Conservation (phyloP, 2,113 vertebrate genomes). For the Dolichotis patagonum region DNA sequence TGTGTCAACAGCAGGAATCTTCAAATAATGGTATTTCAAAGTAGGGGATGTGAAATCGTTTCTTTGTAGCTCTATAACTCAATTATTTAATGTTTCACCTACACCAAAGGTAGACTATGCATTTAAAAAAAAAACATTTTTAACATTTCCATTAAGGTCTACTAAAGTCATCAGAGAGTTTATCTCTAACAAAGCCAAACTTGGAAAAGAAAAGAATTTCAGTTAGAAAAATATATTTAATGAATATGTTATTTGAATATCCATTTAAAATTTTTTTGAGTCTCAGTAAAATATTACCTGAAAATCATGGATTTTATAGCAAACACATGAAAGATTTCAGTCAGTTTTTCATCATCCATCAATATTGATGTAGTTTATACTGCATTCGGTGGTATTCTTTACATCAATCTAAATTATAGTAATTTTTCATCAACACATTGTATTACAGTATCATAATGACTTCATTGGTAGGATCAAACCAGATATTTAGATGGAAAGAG, state of each 20-base stretch:
- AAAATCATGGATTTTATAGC: constrained; percentile 35
- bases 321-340: neutral
- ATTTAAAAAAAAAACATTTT: neutral
- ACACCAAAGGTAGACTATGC: neutral
- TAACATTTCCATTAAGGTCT: constrained; percentile 6
- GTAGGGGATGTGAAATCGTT: constrained; percentile 8
- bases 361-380: neutral
- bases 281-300: neutral
- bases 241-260: neutral
- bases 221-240: constrained; percentile 16
- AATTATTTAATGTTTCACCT: neutral
- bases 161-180: neutral
- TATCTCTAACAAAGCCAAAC: neutral
- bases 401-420: neutral
- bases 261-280: neutral
- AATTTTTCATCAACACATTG: constrained; percentile 14
- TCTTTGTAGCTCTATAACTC: neutral
- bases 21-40: neutral
- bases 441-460: neutral
- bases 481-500: constrained; percentile 36
- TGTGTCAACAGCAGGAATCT: neutral
- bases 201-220: neutral
- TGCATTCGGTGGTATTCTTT: constrained; percentile 8
- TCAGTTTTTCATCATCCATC: neutral
- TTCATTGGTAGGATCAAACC: neutral